These are phyloP conservation scores for Parambassis ranga DNA, from an alignment of 2,797 vertebrate species.

Conservation along the genomic window DNA sequence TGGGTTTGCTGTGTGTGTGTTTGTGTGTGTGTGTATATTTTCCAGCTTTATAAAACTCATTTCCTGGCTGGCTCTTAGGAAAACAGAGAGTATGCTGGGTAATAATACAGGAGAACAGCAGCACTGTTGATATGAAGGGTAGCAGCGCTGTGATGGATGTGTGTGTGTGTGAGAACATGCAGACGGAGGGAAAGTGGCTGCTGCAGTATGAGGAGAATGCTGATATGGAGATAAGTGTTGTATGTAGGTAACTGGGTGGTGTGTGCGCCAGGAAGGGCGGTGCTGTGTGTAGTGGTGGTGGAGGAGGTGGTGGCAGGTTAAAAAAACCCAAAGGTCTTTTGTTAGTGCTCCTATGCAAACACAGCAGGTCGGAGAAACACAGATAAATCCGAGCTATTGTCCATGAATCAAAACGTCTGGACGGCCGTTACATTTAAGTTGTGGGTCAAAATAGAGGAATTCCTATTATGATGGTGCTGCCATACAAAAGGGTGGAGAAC, in stretches of 20 bases:
- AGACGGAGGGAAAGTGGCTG: slow-evolving; percentile 7
- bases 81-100: slow-evolving; percentile 62
- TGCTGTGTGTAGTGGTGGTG: slow-evolving; percentile 29
- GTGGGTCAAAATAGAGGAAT: too few species aligned
- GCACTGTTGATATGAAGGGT: slow-evolving; percentile 43
- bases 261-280: slow-evolving; percentile 62
- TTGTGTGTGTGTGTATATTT: slow-evolving; percentile 9
- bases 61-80: slow-evolving; percentile 72
- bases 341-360: slow-evolving; percentile 54
- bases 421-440: not conserved
- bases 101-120: slow-evolving; percentile 56
- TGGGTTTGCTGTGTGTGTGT: slow-evolving; percentile 49
- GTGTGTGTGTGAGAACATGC: slow-evolving; percentile 3
- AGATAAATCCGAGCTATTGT: not conserved
- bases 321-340: slow-evolving; percentile 47
- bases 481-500: too few species aligned
- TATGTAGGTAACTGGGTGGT: slow-evolving; percentile 30
- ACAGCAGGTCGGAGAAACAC: slow-evolving; percentile 28
- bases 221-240: slow-evolving; percentile 40
- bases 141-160: slow-evolving; percentile 38
- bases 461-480: too few species aligned
- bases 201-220: slow-evolving; percentile 35
- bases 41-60: slow-evolving; percentile 74
- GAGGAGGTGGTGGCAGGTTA: slow-evolving; percentile 35
- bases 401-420: slow-evolving; percentile 5